A percentile compares a stretch with the other conserved stretches of the same genome.
These are phyloP conservation scores for Euleptes europaea DNA, from an alignment of 2,113 vertebrate species.

Conservation along the genomic window DNA sequence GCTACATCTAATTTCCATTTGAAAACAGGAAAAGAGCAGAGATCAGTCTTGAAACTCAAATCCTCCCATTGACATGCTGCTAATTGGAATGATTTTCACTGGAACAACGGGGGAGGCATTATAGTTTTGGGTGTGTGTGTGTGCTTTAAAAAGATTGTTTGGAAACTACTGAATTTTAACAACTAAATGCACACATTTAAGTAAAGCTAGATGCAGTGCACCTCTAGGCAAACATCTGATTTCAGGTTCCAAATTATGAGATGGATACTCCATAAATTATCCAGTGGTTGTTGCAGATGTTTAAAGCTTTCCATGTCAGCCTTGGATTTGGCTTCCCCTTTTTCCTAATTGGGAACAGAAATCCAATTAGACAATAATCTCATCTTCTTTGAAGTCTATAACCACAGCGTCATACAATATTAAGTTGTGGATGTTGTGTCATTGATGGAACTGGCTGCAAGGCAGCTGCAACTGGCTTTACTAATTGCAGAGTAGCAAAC, in stretches of 20 bases:
- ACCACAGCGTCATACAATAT: not conserved
- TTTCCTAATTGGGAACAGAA: constrained; percentile 63
- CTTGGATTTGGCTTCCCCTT: constrained; percentile 4
- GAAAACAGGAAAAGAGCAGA: constrained; percentile 30
- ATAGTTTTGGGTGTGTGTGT: fast-evolving
- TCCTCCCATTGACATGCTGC: not conserved
- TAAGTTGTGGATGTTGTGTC: not conserved
- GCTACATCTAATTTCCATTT: not conserved
- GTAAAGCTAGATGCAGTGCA: constrained; percentile 7
- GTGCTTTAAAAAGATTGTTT: not conserved
- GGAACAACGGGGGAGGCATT: not conserved
- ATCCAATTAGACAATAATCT: constrained; percentile 54
- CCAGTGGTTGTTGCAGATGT: constrained; percentile 41
- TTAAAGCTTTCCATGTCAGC: constrained; percentile 38
- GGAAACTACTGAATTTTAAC: not conserved
- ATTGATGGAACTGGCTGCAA: not conserved
- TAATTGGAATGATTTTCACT: fast-evolving
- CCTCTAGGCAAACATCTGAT: not conserved
- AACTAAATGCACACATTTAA: fast-evolving
- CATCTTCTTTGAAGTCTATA: constrained; percentile 24
- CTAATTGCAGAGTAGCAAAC: fast-evolving
- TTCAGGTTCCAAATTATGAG: not conserved
- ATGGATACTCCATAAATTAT: not conserved
- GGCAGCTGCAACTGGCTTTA: not conserved
- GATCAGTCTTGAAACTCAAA: not conserved